Base-by-base conservation (phyloP, 2,888 invertebrate genomes). In the Trypoxylon attenuatum region DNA sequence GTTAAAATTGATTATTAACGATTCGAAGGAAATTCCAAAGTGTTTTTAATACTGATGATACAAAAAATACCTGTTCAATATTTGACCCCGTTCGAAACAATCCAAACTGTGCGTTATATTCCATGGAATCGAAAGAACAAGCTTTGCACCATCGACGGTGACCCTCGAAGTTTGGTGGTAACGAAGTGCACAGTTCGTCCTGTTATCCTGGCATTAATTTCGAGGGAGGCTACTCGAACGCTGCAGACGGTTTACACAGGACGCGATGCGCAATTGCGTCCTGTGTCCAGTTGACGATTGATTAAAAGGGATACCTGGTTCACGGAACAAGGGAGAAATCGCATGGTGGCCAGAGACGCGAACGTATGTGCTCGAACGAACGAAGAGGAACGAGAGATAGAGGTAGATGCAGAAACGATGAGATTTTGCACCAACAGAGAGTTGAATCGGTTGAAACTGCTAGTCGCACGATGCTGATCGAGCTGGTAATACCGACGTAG, bases 301-400 rank as follows among this genome's bases (percentile, higher is more conserved):
- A 62, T 52, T 46, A 55, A 49, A 53, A 47, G 51, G 46, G 46
- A 64, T 67, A 59, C 46, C 46, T 33, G 53, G 16, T 38, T 41
- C 33, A 29, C 22, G 47, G 41, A 27, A 21, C 27, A 52, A 25
- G 39, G 21, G 10, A 25, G 39, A 8, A 8, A 39, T 16, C 2
- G 50, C 16, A 42, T 38, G 23, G 49, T 45, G 53, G 21, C n/a
- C 21, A 22, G 47, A 19, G 45, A 47, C 6, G 18, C 8, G 18
- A 19, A 27, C 15, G 10, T 45, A 23, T n/a, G n/a, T 27, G 25
- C 23, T 27, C 52, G 25, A 39, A 38, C 58, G 38, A 21, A 19
- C 19, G n/a, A 52, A 27, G 52, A 42, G 52, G 4, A 27, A 22
- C 16, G 33, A 45, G 25, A 8, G 46, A 15, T 16, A 4, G 49